These are phyloP conservation scores for Paracentrotus lividus DNA, from an alignment of 53 echinoderm and acorn worm species.

Conservation along the genomic window DNA sequence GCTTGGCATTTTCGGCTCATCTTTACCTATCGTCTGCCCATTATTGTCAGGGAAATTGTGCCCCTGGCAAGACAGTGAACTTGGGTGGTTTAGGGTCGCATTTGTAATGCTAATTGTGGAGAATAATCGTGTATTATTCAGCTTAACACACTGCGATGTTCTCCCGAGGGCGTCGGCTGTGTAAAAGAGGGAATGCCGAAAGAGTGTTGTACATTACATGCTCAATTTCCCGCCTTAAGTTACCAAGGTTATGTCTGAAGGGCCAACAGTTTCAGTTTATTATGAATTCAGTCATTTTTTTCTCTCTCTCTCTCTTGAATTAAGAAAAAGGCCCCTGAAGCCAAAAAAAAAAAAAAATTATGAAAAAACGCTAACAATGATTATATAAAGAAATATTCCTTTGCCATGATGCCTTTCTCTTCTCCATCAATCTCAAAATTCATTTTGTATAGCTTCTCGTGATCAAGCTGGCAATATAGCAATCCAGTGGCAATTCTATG, in stretches of 20 bases:
- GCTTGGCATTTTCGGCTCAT: neutral
- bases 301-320: neutral
- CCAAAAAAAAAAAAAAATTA: too few relatives aligned
- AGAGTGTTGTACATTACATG: neutral
- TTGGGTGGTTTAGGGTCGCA: neutral
- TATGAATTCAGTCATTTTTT: neutral
- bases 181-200: neutral
- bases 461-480: too few relatives aligned
- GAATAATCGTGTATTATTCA: conserved; percentile 45
- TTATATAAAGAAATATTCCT: too few relatives aligned
- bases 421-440: too few relatives aligned
- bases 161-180: conserved; percentile 6
- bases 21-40: neutral
- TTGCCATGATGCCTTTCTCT: too few relatives aligned
- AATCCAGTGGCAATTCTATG: too few relatives aligned
- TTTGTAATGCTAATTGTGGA: conserved; percentile 47
- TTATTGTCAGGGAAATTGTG: neutral
- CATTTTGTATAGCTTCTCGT: too few relatives aligned
- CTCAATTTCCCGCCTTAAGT: neutral
- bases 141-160: conserved; percentile 8
- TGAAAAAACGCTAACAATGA: too few relatives aligned
- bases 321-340: neutral
- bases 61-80: conserved; percentile 47
- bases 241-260: neutral
- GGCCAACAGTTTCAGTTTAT: neutral